These are phyloP conservation scores for Pectinophora gossypiella DNA, from an alignment of 1,140 invertebrate species.

Conservation along the genomic window DNA sequence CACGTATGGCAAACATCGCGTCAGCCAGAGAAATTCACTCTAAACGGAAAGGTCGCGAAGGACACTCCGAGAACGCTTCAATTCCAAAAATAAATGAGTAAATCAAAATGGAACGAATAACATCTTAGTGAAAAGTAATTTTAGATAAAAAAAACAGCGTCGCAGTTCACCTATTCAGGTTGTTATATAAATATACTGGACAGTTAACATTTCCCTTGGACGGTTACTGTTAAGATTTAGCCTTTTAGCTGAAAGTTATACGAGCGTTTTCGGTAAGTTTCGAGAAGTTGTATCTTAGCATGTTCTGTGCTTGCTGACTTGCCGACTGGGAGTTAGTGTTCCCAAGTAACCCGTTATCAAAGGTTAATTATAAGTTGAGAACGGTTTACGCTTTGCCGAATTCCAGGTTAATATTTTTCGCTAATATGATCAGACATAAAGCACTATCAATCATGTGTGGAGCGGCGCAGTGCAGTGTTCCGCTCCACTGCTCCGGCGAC, in stretches of 20 bases:
- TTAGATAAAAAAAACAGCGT: too few species aligned
- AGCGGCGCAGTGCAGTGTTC: constrained; percentile 33
- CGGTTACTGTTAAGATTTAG: too few species aligned
- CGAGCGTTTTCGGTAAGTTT: neutral
- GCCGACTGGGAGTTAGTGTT: neutral
- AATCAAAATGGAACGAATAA: too few species aligned
- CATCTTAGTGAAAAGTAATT: too few species aligned
- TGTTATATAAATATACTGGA: too few species aligned
- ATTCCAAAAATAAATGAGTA: constrained; percentile 36
- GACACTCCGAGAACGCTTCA: constrained; percentile 27
- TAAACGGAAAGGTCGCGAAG: constrained; percentile 25
- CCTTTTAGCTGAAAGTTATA: neutral
- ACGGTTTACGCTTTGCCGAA: neutral
- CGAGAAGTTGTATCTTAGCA: neutral
- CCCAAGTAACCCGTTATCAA: neutral
- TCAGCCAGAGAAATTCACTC: constrained; percentile 19
- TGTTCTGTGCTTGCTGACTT: neutral
- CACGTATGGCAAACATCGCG: constrained; percentile 27
- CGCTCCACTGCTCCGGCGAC: constrained; percentile 26
- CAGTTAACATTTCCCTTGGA: too few species aligned
- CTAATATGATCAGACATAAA: constrained; percentile 38
- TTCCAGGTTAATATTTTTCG: constrained; percentile 8
- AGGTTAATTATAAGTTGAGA: neutral
- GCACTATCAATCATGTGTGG: constrained; percentile 58
- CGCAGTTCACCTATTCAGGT: too few species aligned